Evolutionary conservation across 53 echinoderm and acorn worm species (phyloP).

Genomic region (Paracentrotus lividus): DNA sequence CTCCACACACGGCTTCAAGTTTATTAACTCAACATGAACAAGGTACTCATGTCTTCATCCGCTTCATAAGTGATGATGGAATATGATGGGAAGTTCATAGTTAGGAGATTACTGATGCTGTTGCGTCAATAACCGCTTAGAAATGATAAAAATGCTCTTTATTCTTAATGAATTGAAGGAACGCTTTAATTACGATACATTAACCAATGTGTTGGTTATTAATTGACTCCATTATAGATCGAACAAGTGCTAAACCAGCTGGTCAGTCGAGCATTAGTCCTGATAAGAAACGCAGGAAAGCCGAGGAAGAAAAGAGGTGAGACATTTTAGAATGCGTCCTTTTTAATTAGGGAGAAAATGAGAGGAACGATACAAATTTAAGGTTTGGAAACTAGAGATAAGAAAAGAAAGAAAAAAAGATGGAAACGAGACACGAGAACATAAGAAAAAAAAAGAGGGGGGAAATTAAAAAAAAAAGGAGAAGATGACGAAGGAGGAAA

Average conservation of each 20-base stretch:
- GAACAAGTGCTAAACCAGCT: constrained; percentile 2
- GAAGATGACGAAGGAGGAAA: background rate
- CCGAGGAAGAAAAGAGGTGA: constrained; percentile 33
- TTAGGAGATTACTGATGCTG: constrained; percentile 16
- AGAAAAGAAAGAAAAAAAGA: background rate
- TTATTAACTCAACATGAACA: background rate
- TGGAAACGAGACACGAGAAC: background rate
- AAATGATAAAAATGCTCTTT: background rate
- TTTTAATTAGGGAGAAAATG: background rate
- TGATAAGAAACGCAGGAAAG: constrained; percentile 51
- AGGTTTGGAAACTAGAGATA: background rate
- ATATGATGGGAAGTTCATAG: background rate
- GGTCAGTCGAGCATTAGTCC: constrained; percentile 12
- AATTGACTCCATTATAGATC: constrained; percentile 20
- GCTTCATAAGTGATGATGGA: background rate
- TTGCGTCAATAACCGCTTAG: background rate
- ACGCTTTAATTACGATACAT: background rate
- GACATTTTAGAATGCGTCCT: background rate
- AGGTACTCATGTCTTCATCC: background rate
- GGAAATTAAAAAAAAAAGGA: background rate
- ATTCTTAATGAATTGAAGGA: background rate
- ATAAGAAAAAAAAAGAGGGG: background rate
- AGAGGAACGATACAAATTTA: too few relatives aligned
- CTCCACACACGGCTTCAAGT: background rate
- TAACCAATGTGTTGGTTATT: constrained; percentile 14